Conservation (phyloP, 2,797 vertebrate genomes). For the Danio choprae region DNA sequence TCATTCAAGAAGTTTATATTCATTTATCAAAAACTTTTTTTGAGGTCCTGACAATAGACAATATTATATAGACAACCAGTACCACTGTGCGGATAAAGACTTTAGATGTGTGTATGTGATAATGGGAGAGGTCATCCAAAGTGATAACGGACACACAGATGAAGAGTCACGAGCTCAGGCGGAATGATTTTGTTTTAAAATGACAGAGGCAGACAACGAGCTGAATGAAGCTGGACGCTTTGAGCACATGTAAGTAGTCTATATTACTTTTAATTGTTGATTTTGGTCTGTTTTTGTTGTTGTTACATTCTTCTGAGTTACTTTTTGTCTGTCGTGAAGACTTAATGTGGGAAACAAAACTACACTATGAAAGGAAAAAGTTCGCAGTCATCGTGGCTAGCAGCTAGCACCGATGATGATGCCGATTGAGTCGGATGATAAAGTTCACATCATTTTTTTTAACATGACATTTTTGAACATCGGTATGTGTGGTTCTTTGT, state of each 20-base stretch:
- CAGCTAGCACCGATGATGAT: slow-evolving; percentile 13
- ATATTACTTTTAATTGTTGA: background rate
- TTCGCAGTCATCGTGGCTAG: slow-evolving; percentile 33
- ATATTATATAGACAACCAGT: too few species aligned
- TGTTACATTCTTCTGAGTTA: background rate
- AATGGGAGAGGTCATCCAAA: background rate
- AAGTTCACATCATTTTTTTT: slow-evolving; percentile 1
- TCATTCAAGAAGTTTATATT: too few species aligned
- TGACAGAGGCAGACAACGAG: slow-evolving; percentile 13
- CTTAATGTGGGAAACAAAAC: background rate
- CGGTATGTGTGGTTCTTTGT: background rate
- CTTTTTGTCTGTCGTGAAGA: background rate
- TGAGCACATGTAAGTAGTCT: background rate
- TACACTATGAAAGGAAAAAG: background rate
- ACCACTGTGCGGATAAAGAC: background rate
- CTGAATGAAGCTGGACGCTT: slow-evolving; percentile 1
- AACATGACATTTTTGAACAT: background rate
- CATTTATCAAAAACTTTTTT: too few species aligned
- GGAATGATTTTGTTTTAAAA: slow-evolving; percentile 10
- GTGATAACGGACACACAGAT: background rate
- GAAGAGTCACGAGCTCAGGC: slow-evolving; percentile 23
- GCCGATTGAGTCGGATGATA: background rate
- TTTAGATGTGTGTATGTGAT: background rate
- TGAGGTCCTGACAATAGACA: too few species aligned
- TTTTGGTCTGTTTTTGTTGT: background rate